A percentile compares a stretch with the other conserved stretches of the same genome.
Evolutionary conservation across 2,113 vertebrate genomes (phyloP).

Genomic region (Microtus richardsoni): DNA sequence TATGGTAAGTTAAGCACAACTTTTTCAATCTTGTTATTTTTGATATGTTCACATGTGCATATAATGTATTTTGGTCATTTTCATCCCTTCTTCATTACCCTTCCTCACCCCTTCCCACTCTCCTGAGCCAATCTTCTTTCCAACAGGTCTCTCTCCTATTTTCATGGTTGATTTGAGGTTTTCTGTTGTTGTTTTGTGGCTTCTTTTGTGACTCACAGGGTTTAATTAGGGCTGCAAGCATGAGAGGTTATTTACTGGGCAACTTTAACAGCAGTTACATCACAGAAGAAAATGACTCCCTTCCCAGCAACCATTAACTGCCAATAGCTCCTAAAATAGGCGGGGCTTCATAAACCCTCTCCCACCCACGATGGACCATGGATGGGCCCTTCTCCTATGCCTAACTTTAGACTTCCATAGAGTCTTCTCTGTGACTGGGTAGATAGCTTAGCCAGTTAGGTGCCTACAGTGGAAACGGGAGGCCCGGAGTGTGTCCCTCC

Average conservation of each 20-base stretch:
- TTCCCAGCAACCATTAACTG: background rate
- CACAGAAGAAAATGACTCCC: background rate
- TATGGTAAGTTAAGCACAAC: background rate
- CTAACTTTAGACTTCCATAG: background rate
- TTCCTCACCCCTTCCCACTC: background rate
- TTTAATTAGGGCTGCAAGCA: background rate
- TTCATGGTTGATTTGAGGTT: background rate
- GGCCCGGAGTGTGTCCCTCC: background rate
- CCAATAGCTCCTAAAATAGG: background rate
- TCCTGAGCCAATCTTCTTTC: background rate
- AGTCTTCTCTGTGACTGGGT: background rate
- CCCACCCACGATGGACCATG: background rate
- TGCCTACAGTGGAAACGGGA: too few species aligned
- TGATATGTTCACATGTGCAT: background rate
- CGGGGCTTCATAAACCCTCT: background rate
- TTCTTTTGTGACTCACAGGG: background rate
- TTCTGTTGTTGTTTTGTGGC: background rate
- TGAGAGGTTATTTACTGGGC: background rate
- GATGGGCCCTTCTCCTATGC: background rate
- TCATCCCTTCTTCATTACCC: too few species aligned
- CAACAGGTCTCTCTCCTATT: background rate
- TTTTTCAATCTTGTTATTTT: background rate
- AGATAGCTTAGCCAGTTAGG: background rate
- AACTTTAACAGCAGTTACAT: background rate
- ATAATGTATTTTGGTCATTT: background rate